Evolutionary conservation across 1,140 invertebrate genomes (phyloP), one percentile per base, ranked within the genome.

Genomic region (Leptinotarsa undecemlineata): DNA sequence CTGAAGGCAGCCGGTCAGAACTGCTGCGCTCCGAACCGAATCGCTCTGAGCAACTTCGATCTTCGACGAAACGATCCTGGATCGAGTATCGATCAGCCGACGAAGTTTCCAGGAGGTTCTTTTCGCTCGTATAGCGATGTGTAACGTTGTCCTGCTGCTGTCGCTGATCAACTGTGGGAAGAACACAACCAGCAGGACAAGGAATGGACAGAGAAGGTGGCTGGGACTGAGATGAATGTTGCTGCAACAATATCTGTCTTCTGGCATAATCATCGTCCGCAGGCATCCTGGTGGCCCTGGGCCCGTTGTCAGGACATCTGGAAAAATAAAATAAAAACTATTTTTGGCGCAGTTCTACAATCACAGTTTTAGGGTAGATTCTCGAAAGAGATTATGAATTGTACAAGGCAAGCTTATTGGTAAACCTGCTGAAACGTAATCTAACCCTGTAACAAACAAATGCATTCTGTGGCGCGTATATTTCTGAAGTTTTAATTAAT

Each of bases 271-370:
- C 82, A 48, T 84, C 82, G 74, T 84, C 83, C 72, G 82, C 77
- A 77, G 80, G 82, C 82, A 84, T 83, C 76, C 82, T 84, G 84
- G 83, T 81, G 83, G 84, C 81, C 84, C 84, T 79, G 80, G 82
- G 79, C 83, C 84, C 84, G 81, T 80, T 81, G 83, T 86, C 84
- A 86, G 82, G 83, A 85, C 85, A 86, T 85, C 84, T 86, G 79
- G 23, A 83, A 85, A 61, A 26, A 62, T 20, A 21, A 70, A 61
- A 20, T 19, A 1, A 3, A 42, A 42, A 42, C 33, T 42, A 42
- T 42, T 42, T 42, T 42, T 42, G 33, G 8, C 2, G 0, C 8
- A 42, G 33, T 42, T 42, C 33, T 11, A 42, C 33, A 42, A 42
- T 42, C 33, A 42, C 8, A 42, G 33, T 11, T 42, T 42, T 11